Conservation (phyloP, 2,797 vertebrate genomes). For the Typhlichthys subterraneus region DNA sequence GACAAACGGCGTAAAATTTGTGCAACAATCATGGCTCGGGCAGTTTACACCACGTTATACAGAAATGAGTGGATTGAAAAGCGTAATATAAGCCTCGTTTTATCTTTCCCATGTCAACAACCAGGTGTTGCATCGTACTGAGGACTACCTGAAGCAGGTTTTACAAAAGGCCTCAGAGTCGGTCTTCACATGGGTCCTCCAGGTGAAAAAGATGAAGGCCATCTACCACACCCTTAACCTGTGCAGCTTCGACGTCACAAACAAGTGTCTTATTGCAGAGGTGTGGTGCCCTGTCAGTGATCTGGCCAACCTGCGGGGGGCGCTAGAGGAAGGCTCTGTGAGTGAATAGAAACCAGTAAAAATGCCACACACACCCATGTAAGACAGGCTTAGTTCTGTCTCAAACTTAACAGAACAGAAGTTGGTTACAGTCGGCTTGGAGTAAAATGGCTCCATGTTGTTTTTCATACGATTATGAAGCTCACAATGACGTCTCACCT, state of each 20-base stretch:
- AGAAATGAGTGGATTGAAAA: too few species aligned
- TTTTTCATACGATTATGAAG: too few species aligned
- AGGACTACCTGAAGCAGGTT: conserved; percentile 93
- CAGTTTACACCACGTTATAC: too few species aligned
- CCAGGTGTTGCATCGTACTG: conserved; percentile 93
- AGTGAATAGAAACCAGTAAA: conserved; percentile 55
- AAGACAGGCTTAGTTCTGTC: not conserved
- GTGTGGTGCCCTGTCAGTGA: conserved; percentile 95
- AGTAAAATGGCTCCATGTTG: too few species aligned
- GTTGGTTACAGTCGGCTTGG: too few species aligned
- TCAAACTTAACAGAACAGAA: too few species aligned
- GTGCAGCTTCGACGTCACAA: conserved; percentile 97
- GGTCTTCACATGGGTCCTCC: conserved; percentile 85
- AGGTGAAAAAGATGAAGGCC: conserved; percentile 98
- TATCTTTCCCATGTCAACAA: conserved; percentile 53
- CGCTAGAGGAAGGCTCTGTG: conserved; percentile 93
- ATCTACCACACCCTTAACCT: conserved; percentile 96
- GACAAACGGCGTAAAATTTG: too few species aligned
- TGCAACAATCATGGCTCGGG: too few species aligned
- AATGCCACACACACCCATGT: not conserved
- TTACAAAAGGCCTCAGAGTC: conserved; percentile 92
- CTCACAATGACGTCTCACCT: not conserved
- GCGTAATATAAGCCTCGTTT: too few species aligned
- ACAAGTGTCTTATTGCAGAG: conserved; percentile 97
- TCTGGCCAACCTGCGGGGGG: conserved; percentile 83